phyloP scores from a whole-genome alignment of 2,113 vertebrate species.

The Gadus chalcogrammus region DNA sequence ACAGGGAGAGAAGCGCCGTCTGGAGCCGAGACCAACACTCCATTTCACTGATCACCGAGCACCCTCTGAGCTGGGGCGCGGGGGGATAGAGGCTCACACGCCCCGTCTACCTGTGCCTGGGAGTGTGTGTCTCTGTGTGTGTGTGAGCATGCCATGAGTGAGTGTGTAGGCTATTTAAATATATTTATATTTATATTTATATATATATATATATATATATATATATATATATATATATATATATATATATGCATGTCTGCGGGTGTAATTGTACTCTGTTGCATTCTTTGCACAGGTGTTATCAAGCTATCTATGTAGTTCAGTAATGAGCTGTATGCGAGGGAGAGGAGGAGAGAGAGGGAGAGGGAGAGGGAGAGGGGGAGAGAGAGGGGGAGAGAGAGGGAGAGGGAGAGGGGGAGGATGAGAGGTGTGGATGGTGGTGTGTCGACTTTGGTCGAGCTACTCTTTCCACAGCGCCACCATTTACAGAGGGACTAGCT shows the following conservation, averaged over 20 bases:
- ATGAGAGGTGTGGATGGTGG: too few relatives aligned
- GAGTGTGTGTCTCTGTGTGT: slow-evolving; percentile 10
- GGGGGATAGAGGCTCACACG: slow-evolving; percentile 57
- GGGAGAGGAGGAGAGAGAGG: slow-evolving; percentile 3
- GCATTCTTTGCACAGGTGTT: too few relatives aligned
- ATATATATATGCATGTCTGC: not conserved
- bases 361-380: too few relatives aligned
- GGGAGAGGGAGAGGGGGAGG: too few relatives aligned
- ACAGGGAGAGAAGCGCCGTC: slow-evolving; percentile 48
- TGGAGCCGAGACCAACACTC: slow-evolving; percentile 53
- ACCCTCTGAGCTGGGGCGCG: slow-evolving; percentile 53
- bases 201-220: too few relatives aligned
- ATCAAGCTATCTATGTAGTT: too few relatives aligned
- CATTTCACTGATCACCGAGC: slow-evolving; percentile 70
- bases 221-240: not conserved
- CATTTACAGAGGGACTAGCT: slow-evolving; percentile 32
- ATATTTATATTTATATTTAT: slow-evolving; percentile 16
- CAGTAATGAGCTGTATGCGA: not conserved
- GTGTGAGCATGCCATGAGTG: slow-evolving; percentile 2
- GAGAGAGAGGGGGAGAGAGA: slow-evolving; percentile 4
- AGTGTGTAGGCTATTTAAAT: not conserved
- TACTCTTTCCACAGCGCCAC: slow-evolving; percentile 11
- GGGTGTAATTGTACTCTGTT: slow-evolving; percentile 5
- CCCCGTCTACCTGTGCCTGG: slow-evolving; percentile 40
- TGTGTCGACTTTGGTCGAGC: not conserved